Conservation (phyloP, 37 sponge, comb jelly and placozoan species). For the Aplysina aerophoba region DNA sequence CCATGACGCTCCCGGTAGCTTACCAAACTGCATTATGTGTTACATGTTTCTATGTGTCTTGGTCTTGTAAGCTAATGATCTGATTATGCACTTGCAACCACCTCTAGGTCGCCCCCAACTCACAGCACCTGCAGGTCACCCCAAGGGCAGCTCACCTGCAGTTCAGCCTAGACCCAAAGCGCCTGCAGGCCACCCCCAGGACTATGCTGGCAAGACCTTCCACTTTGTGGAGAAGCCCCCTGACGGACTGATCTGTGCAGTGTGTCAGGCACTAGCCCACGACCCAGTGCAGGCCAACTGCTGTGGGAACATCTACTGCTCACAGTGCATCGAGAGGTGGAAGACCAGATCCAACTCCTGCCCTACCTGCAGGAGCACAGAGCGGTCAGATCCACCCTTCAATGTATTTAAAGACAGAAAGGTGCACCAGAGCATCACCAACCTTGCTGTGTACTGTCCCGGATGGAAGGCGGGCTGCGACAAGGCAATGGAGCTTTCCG, state of each 20-base stretch:
- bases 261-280: background rate
- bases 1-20: too few species aligned
- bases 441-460: background rate
- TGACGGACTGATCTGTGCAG: background rate
- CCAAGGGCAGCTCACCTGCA: too few species aligned
- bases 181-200: too few species aligned
- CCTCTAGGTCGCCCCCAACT: too few species aligned
- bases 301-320: background rate
- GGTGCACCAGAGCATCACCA: background rate
- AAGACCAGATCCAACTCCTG: background rate
- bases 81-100: too few species aligned
- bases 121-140: too few species aligned
- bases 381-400: background rate
- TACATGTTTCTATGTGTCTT: too few species aligned
- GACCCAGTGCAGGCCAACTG: slow-evolving; percentile 2
- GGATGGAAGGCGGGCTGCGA: background rate
- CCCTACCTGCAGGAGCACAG: background rate
- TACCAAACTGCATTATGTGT: too few species aligned
- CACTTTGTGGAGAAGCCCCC: background rate
- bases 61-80: too few species aligned
- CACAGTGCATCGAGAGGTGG: background rate
- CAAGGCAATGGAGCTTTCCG: background rate
- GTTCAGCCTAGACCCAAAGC: too few species aligned
- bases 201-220: too few species aligned
- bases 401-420: background rate